These are phyloP conservation scores for Erinaceus europaeus DNA, from an alignment of 2,113 vertebrate species.

Conservation along the genomic window DNA sequence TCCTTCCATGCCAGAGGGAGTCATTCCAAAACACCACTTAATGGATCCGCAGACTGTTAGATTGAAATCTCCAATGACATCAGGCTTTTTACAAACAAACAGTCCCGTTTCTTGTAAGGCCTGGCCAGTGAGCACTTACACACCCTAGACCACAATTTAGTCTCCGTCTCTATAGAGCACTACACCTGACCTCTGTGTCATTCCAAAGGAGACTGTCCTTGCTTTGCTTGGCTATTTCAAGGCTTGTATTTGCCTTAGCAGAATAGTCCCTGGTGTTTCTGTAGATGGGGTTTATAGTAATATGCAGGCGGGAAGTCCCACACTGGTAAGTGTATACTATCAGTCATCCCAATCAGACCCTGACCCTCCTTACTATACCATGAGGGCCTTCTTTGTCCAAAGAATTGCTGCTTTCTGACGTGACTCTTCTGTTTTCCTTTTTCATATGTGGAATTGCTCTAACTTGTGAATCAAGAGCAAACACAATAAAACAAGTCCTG, in stretches of 20 bases:
- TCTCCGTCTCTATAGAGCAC: not conserved
- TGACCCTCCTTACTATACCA: too few relatives aligned
- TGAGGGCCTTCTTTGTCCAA: not conserved
- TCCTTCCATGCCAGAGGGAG: not conserved
- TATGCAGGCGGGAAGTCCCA: not conserved
- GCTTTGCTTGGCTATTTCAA: not conserved
- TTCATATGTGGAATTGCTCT: not conserved
- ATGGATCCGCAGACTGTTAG: slow-evolving; percentile 11
- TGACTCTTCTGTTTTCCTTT: not conserved
- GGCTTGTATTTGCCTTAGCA: not conserved
- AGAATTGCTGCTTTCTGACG: not conserved
- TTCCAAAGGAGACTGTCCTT: not conserved
- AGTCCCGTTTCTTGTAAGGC: not conserved
- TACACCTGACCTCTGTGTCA: fast-evolving
- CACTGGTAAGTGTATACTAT: fast-evolving
- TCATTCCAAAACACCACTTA: slow-evolving; percentile 60
- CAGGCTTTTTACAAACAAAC: not conserved
- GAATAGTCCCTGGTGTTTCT: not conserved
- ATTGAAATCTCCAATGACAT: not conserved
- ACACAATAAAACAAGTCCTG: not conserved
- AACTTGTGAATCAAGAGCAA: not conserved
- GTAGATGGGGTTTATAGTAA: not conserved
- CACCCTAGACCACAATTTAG: fast-evolving
- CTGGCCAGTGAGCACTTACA: not conserved
- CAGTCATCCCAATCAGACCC: not conserved